These are phyloP conservation scores for Actinostola sp. DNA, from an alignment of 92 coral and sea anemone species.

Conservation along the genomic window DNA sequence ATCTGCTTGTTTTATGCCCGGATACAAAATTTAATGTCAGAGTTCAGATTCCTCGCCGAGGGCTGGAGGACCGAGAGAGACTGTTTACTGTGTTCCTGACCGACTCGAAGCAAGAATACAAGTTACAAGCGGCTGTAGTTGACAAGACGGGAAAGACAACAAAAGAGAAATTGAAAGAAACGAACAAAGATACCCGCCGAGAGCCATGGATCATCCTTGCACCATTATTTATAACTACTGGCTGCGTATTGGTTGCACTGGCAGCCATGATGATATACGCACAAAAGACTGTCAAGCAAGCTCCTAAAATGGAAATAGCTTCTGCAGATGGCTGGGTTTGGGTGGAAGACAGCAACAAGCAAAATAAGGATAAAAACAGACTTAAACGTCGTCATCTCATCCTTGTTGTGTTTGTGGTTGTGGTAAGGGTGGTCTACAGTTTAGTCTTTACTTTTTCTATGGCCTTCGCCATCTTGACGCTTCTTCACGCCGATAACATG, in stretches of 20 bases:
- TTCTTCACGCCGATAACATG: constrained; percentile 67
- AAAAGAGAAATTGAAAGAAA: background rate
- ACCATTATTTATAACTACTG: constrained; percentile 59
- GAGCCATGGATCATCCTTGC: constrained; percentile 51
- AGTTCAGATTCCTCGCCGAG: constrained; percentile 61
- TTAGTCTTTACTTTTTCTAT: constrained; percentile 65
- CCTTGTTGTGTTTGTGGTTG: constrained; percentile 55
- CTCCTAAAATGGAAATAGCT: constrained; percentile 7
- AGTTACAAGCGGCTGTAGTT: constrained; percentile 64
- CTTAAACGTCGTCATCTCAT: constrained; percentile 72
- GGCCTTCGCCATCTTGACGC: constrained; percentile 59
- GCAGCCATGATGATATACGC: constrained; percentile 60
- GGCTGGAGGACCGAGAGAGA: constrained; percentile 59
- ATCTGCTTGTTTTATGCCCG: constrained; percentile 70
- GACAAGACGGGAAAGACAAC: constrained; percentile 38
- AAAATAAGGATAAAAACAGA: constrained; percentile 38
- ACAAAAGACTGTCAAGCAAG: constrained; percentile 42
- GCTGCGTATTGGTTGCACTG: constrained; percentile 49
- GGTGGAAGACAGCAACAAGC: constrained; percentile 12
- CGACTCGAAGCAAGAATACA: constrained; percentile 56
- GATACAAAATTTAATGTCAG: constrained; percentile 36
- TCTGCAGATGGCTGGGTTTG: constrained; percentile 44
- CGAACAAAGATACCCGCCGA: constrained; percentile 21
- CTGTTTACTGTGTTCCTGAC: constrained; percentile 60
- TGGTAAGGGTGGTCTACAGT: constrained; percentile 56